phyloP scores from a whole-genome alignment of 2,888 invertebrate species.

The Xestobium rufovillosum region DNA sequence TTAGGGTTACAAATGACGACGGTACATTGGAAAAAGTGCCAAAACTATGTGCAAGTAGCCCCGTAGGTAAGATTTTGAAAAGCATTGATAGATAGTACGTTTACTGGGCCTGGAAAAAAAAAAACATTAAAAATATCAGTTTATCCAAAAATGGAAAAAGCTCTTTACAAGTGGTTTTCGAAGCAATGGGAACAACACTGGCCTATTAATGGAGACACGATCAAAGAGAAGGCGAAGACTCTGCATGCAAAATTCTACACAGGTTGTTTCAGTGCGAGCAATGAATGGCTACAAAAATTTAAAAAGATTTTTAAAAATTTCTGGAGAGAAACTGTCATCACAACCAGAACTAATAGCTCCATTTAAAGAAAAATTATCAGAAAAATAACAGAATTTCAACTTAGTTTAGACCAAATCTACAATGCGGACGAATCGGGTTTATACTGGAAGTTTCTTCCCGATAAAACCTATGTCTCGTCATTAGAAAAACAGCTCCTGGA shows the following conservation, averaged over 20 bases:
- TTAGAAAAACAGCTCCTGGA: slow-evolving; percentile 20
- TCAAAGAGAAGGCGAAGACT: too few species aligned
- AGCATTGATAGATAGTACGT: too few species aligned
- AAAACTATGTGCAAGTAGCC: neutral
- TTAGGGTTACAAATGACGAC: neutral
- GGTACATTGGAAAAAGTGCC: slow-evolving; percentile 2
- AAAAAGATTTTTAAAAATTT: slow-evolving; percentile 13
- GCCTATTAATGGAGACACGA: slow-evolving; percentile 7
- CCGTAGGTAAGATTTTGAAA: slow-evolving; percentile 6
- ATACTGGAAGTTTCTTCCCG: slow-evolving; percentile 21
- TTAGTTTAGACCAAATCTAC: slow-evolving; percentile 17
- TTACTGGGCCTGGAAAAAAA: too few species aligned
- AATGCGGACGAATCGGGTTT: slow-evolving; percentile 22
- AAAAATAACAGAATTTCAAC: slow-evolving; percentile 10
- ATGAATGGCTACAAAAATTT: slow-evolving; percentile 15
- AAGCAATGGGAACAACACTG: slow-evolving; percentile 8
- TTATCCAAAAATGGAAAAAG: slow-evolving; percentile 8
- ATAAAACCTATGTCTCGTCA: slow-evolving; percentile 17
- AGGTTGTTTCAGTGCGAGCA: slow-evolving; percentile 14
- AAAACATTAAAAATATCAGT: slow-evolving; percentile 5
- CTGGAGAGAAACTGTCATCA: slow-evolving; percentile 18
- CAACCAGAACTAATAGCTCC: slow-evolving; percentile 15
- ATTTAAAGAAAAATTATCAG: slow-evolving; percentile 14
- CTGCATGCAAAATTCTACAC: too few species aligned
- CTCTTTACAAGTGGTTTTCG: slow-evolving; percentile 7